These are phyloP conservation scores for Cynopterus sphinx DNA, from an alignment of 2,797 vertebrate genomes.

Conservation along the genomic window DNA sequence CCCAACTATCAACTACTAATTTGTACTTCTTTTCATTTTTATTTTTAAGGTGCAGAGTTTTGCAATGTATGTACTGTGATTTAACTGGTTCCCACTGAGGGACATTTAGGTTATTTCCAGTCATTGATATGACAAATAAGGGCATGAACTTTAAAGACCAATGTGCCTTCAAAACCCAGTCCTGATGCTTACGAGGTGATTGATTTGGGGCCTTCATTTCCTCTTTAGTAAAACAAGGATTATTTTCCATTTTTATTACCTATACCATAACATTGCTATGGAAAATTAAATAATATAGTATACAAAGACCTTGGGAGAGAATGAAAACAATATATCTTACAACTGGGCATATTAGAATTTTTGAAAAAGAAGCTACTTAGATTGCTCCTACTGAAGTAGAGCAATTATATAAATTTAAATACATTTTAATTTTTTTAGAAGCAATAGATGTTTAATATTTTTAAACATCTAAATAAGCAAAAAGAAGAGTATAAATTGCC, in stretches of 20 bases:
- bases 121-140: not conserved
- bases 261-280: not conserved
- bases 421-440: not conserved
- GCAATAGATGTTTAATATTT: not conserved
- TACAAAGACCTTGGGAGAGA: not conserved
- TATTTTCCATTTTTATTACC: constrained; percentile 33
- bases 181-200: not conserved
- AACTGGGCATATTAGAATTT: not conserved
- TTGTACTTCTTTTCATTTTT: not conserved
- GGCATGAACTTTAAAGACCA: constrained; percentile 1
- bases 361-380: not conserved
- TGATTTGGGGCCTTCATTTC: not conserved
- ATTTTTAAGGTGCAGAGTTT: constrained; percentile 4
- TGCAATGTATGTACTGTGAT: not conserved
- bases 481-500: not conserved
- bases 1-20: too few species aligned
- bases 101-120: constrained; percentile 20
- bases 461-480: not conserved
- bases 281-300: not conserved
- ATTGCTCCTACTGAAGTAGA: not conserved
- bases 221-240: not conserved
- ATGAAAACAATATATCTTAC: not conserved
- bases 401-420: not conserved
- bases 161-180: not conserved
- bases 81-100: not conserved